Conservation (phyloP, 2,113 vertebrate genomes). For the Lathamus discolor region DNA sequence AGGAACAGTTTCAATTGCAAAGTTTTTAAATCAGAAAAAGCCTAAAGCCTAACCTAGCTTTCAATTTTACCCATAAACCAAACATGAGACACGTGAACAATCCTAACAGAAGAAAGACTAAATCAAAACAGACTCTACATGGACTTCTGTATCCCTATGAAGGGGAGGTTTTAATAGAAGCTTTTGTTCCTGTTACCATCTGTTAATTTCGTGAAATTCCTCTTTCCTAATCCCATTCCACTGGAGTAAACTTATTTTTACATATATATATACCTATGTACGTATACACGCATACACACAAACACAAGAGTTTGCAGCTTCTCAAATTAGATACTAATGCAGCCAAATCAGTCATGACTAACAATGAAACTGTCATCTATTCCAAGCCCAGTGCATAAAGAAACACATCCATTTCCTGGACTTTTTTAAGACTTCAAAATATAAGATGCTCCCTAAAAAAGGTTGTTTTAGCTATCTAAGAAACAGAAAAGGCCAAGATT, state of each 20-base stretch:
- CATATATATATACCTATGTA: accelerated
- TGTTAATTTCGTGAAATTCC: background rate
- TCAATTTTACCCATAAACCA: background rate
- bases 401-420: background rate
- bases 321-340: background rate
- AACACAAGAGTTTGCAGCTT: background rate
- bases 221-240: background rate
- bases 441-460: background rate
- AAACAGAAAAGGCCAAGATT: background rate
- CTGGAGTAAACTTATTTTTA: background rate
- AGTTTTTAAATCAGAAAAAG: background rate
- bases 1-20: background rate
- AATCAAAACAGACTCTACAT: background rate
- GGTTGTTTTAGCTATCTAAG: background rate
- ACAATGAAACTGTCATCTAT: background rate
- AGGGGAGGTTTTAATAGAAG: background rate
- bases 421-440: background rate
- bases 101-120: background rate
- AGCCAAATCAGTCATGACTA: background rate
- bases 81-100: background rate
- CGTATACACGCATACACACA: background rate
- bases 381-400: background rate
- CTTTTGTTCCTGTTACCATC: background rate
- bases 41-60: background rate
- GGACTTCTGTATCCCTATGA: background rate